Percentiles rank a stretch among this genome's conserved stretches.
Evolutionary conservation across 2,113 vertebrate species (phyloP).

Genomic region (Hyaena hyaena): DNA sequence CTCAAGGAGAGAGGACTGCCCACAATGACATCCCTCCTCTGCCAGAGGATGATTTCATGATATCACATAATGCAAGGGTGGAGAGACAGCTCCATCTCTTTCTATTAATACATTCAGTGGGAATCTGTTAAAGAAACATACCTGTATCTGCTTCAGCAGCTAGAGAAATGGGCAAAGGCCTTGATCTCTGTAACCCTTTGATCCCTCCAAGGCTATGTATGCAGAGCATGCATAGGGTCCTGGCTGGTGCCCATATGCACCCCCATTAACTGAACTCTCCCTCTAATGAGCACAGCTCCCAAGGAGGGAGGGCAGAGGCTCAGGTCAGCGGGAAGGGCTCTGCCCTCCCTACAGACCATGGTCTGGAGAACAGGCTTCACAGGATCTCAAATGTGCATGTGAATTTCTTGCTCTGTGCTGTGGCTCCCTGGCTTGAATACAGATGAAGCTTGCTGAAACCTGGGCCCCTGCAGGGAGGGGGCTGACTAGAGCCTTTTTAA

Average conservation of each 20-base stretch:
- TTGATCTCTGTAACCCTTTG: neutral
- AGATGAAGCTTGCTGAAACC: slow-evolving; percentile 33
- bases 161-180: neutral
- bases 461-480: neutral
- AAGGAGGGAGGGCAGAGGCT: neutral
- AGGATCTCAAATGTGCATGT: neutral
- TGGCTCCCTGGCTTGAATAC: slow-evolving; percentile 47
- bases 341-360: neutral
- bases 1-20: neutral
- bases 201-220: neutral
- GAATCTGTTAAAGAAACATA: neutral
- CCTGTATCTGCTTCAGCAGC: neutral
- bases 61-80: neutral
- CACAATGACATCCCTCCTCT: neutral
- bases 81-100: neutral
- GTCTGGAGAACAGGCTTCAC: neutral
- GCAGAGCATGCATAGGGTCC: neutral
- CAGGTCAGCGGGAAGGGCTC: neutral
- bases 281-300: slow-evolving; percentile 67
- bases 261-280: slow-evolving; percentile 12
- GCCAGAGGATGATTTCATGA: neutral
- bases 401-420: slow-evolving; percentile 33
- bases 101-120: slow-evolving; percentile 39
- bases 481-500: neutral
- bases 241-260: slow-evolving; percentile 65